Evolutionary conservation across 2,113 vertebrate genomes (phyloP).

Genomic region (Phrynosoma platyrhinos): DNA sequence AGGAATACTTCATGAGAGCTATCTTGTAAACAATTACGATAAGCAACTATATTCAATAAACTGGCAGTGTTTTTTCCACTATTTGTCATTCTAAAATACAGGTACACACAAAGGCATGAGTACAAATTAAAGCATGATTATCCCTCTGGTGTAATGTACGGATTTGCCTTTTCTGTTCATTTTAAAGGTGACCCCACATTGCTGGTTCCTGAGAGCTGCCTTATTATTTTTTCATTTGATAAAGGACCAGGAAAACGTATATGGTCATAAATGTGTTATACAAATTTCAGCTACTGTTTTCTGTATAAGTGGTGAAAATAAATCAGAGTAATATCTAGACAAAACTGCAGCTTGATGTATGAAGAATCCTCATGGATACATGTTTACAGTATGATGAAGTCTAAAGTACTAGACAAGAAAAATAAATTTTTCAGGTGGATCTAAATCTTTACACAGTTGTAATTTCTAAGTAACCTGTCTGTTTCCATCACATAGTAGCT

Average conservation of each 20-base stretch:
- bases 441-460: conserved; percentile 72
- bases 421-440: conserved; percentile 70
- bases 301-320: conserved; percentile 73
- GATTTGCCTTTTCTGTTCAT: conserved; percentile 19
- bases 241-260: conserved; percentile 64
- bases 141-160: conserved; percentile 26
- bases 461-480: conserved; percentile 76
- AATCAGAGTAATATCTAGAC: conserved; percentile 78
- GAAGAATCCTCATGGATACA: conserved; percentile 66
- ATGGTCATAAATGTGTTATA: conserved; percentile 66
- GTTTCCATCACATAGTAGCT: conserved; percentile 70
- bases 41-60: too few species aligned
- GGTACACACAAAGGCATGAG: too few species aligned
- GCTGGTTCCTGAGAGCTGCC: conserved; percentile 37
- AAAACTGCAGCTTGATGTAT: conserved; percentile 76
- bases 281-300: conserved; percentile 67
- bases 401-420: conserved; percentile 73
- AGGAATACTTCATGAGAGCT: too few species aligned
- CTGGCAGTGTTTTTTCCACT: too few species aligned
- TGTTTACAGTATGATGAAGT: conserved; percentile 73
- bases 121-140: background rate
- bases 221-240: conserved; percentile 68
- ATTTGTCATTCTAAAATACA: too few species aligned
- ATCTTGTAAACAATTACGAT: too few species aligned
- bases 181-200: conserved; percentile 71